These are phyloP conservation scores for Diachasmimorpha longicaudata DNA, from an alignment of 1,140 invertebrate genomes.

Conservation along the genomic window DNA sequence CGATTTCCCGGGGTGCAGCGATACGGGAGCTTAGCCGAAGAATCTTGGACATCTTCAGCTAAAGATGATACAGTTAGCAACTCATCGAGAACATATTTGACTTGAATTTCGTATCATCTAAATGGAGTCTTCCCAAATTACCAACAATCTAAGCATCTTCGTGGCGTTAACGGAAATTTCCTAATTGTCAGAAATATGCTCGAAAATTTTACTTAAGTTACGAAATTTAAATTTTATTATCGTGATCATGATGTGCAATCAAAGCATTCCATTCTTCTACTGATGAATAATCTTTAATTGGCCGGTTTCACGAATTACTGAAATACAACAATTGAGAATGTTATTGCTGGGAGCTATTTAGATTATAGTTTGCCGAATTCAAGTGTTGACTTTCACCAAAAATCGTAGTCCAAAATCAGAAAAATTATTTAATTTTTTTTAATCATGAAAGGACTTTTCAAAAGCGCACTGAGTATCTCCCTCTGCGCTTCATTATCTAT, in stretches of 20 bases:
- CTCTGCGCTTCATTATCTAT: not conserved
- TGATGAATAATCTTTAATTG: not conserved
- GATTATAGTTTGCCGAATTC: no score
- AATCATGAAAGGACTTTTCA: no score
- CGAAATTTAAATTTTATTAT: no score
- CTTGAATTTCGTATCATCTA: conserved; percentile 28
- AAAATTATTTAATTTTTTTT: no score
- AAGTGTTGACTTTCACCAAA: no score
- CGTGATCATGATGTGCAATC: not conserved
- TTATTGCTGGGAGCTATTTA: no score
- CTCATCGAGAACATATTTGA: conserved; percentile 47
- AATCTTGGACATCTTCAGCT: conserved; percentile 47
- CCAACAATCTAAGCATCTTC: not conserved
- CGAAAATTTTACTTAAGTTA: not conserved
- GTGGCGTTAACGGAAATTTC: not conserved
- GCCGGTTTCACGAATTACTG: no score
- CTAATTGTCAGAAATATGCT: not conserved
- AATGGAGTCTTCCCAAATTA: not conserved
- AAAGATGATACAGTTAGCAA: conserved; percentile 37
- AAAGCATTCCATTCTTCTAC: not conserved
- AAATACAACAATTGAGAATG: no score
- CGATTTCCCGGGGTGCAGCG: conserved; percentile 56
- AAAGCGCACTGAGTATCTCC: not conserved
- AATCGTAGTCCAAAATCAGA: no score
- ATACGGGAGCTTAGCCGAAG: conserved; percentile 58